Evolutionary conservation across 2,888 invertebrate genomes (phyloP), one percentile per base, ranked within the genome.

Genomic region (Congeria kusceri): DNA sequence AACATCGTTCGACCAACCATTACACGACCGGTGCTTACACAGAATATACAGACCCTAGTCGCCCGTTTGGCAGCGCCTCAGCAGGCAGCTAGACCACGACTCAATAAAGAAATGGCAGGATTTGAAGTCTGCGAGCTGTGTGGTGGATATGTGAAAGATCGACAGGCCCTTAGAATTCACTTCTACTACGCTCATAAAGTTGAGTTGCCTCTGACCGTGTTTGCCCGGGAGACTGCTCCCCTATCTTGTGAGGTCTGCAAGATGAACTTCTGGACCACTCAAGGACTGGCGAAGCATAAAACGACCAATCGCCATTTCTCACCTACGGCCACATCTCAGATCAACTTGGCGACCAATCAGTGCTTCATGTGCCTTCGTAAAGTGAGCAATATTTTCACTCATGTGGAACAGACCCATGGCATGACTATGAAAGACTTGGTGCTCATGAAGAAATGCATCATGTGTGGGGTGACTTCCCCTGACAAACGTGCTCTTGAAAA

Each of bases 111-210:
- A 70, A 81, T 85, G 80, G 65, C 77, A 28, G 87, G 86, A 11
- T 91, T 91, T 86, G 91, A 90, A 78, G 89, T 91, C 87, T 99
- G 98, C 94, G 98, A 98, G 94, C 98, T 98, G 83, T 99, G 98
- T 94, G 98, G 98, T 92, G 98, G 98, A 27, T 98, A 98, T 92
- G 98, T 98, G 81, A 98, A 98, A 95, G 98, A 98, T 94, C 95
- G 98, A 91, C 98, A 98, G 91, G 98, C 98, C 92, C 94, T 98
- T 82, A 95, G 98, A 83, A 98, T 98, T 93, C 98, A 98, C 92
- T 98, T 98, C 97, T 98, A 98, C 92, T 98, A 98, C 97, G 98
- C 98, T 93, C 98, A 98, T 94, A 98, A 98, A 95, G 90, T 92
- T 49, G 91, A 92, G 66, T 87, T 92, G 81, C 90, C 91, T n/a